These are phyloP conservation scores for Dryobota labecula DNA, from an alignment of 2,888 invertebrate species.

Conservation along the genomic window DNA sequence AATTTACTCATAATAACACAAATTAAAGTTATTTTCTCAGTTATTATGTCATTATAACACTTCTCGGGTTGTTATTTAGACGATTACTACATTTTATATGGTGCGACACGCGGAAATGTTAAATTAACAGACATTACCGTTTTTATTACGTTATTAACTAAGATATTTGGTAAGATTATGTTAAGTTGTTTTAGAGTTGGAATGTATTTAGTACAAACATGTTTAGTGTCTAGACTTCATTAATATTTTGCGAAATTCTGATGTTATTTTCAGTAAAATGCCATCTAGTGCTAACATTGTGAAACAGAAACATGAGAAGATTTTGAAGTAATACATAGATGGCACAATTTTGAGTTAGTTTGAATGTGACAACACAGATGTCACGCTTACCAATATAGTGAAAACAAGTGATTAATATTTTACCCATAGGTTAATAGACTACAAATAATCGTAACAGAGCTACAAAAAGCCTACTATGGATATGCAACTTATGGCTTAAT, in stretches of 20 bases:
- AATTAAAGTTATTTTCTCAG: slow-evolving; percentile 56
- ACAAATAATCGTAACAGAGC: background rate
- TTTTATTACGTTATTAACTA: slow-evolving; percentile 38
- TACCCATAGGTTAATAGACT: background rate
- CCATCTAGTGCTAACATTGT: slow-evolving; percentile 47
- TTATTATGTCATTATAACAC: slow-evolving; percentile 66
- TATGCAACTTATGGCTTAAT: too few species aligned
- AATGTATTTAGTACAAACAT: slow-evolving; percentile 22
- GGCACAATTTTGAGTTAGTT: background rate
- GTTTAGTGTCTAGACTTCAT: slow-evolving; percentile 1
- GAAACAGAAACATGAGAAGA: slow-evolving; percentile 18
- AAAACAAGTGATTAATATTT: background rate
- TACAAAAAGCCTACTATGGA: background rate
- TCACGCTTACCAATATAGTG: slow-evolving; percentile 8
- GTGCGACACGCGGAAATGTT: slow-evolving; percentile 46
- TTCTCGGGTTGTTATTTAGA: slow-evolving; percentile 46
- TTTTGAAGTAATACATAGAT: background rate
- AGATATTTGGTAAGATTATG: slow-evolving; percentile 24
- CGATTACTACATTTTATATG: slow-evolving; percentile 44
- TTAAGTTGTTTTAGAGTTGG: slow-evolving; percentile 4
- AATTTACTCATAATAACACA: slow-evolving; percentile 53
- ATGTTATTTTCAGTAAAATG: slow-evolving; percentile 1
- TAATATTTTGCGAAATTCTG: slow-evolving; percentile 5
- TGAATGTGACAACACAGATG: slow-evolving; percentile 40
- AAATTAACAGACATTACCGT: slow-evolving; percentile 59